A percentile compares a stretch with the other conserved stretches of the same genome.
phyloP scores from a whole-genome alignment of 2,888 invertebrate genomes.

The Agrypnus murinus region DNA sequence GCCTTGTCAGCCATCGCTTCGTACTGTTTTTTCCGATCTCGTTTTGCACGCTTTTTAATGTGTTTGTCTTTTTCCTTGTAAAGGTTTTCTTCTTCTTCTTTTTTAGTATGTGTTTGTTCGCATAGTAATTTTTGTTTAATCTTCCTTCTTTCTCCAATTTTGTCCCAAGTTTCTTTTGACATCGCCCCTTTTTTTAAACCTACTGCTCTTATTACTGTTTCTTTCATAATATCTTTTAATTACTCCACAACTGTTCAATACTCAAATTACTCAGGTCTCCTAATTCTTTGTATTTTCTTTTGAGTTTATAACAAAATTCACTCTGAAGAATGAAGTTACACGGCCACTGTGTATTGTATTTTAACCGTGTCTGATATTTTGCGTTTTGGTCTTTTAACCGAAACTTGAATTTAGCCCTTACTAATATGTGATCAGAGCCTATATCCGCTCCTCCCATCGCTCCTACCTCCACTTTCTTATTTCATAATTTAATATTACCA shows the following conservation, averaged over 20 bases:
- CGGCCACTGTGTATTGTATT: no score
- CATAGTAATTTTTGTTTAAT: neutral
- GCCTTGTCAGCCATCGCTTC: neutral
- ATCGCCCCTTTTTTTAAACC: neutral
- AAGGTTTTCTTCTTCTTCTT: neutral
- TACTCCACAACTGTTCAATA: neutral
- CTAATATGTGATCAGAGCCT: no score
- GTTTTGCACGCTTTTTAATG: neutral
- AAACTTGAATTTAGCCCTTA: no score
- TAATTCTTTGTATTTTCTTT: no score
- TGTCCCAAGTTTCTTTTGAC: slow-evolving; percentile 6
- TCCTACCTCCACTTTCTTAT: no score
- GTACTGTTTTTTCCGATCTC: neutral
- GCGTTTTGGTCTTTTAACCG: no score
- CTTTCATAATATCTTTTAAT: neutral
- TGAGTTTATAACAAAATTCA: no score
- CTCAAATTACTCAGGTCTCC: neutral
- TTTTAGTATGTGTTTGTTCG: neutral
- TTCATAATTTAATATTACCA: no score
- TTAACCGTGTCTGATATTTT: no score
- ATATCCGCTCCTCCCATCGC: no score
- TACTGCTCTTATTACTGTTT: neutral
- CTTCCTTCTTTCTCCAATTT: neutral
- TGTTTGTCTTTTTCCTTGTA: neutral
- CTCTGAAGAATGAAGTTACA: no score